A percentile compares a stretch with the other conserved stretches of the same genome.
Conservation (phyloP, 2,888 invertebrate genomes). For the Neoitamus cyanurus region DNA sequence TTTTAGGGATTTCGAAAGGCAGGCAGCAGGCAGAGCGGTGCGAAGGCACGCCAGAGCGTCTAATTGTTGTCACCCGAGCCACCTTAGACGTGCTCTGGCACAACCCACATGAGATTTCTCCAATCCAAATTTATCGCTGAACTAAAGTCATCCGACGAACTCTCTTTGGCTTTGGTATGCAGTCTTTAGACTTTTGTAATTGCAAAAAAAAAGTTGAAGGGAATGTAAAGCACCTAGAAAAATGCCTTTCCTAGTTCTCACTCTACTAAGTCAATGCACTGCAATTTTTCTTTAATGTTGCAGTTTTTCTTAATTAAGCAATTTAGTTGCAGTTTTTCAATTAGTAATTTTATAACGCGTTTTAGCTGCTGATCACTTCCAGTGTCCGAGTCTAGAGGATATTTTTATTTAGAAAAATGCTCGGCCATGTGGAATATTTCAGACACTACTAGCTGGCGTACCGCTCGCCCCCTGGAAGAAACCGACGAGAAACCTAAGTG, state of each 20-base stretch:
- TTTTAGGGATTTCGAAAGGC: slow-evolving; percentile 33
- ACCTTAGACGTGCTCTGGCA: background rate
- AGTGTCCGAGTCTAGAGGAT: background rate
- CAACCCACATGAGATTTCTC: slow-evolving; percentile 23
- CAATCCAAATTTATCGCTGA: slow-evolving; percentile 13
- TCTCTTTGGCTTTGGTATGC: background rate
- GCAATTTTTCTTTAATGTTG: background rate
- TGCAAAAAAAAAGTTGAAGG: background rate
- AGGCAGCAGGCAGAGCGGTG: background rate
- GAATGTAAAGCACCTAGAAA: background rate
- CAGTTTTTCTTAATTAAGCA: background rate
- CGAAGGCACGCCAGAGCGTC: background rate
- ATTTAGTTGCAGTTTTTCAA: background rate
- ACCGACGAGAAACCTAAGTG: background rate
- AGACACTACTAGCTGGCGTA: background rate
- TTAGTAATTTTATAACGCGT: background rate
- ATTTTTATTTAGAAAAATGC: background rate
- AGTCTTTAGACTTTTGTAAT: background rate
- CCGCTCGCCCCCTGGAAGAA: background rate
- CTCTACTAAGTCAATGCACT: background rate
- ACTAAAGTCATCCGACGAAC: background rate
- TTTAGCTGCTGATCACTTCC: background rate
- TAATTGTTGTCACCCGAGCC: slow-evolving; percentile 6
- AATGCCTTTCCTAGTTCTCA: background rate
- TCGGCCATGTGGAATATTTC: background rate